Percentiles rank a stretch among this genome's conserved stretches.
Conservation (phyloP, 2,888 invertebrate genomes). For the Ophioninae sp. region DNA sequence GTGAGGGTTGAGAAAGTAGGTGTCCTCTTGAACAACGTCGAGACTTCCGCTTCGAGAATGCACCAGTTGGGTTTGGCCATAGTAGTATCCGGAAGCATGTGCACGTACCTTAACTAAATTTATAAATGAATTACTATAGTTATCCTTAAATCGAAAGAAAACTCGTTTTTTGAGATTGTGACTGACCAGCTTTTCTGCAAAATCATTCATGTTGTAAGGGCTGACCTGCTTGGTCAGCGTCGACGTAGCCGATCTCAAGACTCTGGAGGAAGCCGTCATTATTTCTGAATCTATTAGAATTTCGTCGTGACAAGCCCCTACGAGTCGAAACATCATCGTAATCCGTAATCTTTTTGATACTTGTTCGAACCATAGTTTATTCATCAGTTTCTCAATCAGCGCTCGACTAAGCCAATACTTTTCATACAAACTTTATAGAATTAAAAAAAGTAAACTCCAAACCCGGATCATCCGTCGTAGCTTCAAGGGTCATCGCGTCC, state of each 20-base stretch:
- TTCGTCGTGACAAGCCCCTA: slow-evolving; percentile 70
- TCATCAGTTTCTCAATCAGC: too few relatives aligned
- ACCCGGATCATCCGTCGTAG: slow-evolving; percentile 73
- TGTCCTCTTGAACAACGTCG: slow-evolving; percentile 65
- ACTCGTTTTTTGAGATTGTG: too few relatives aligned
- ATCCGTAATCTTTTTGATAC: slow-evolving; percentile 63
- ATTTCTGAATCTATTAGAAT: slow-evolving; percentile 77
- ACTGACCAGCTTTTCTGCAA: slow-evolving; percentile 73
- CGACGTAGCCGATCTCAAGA: slow-evolving; percentile 71
- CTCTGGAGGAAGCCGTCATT: slow-evolving; percentile 74
- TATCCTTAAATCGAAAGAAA: background rate
- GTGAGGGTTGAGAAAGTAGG: slow-evolving; percentile 69
- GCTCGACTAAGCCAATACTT: background rate
- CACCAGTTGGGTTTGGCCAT: slow-evolving; percentile 70
- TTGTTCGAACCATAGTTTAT: background rate
- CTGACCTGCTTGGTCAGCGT: slow-evolving; percentile 70
- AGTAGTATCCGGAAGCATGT: slow-evolving; percentile 46
- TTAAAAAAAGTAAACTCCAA: background rate
- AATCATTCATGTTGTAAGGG: slow-evolving; percentile 70
- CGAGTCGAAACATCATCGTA: background rate
- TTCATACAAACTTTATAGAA: background rate
- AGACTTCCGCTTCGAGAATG: slow-evolving; percentile 67
- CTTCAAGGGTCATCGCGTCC: slow-evolving; percentile 71
- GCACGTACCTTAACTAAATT: slow-evolving; percentile 49
- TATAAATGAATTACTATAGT: slow-evolving; percentile 17